phyloP scores from a whole-genome alignment of 1,140 invertebrate species.

The Panulirus ornatus region DNA sequence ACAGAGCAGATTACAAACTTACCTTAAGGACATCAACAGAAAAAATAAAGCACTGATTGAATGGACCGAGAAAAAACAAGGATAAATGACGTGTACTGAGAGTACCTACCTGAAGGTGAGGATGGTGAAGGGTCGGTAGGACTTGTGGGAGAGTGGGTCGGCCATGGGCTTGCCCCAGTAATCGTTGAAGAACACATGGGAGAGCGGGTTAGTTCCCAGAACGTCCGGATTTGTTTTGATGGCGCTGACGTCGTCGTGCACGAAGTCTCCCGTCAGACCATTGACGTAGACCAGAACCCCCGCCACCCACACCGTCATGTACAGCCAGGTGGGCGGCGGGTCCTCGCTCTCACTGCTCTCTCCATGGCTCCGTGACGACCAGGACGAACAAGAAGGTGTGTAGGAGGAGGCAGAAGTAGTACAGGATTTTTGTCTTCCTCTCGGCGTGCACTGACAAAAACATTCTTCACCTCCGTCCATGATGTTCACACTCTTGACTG shows the following conservation, averaged over 20 bases:
- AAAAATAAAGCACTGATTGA: too few relatives aligned
- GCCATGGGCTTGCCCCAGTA: constrained; percentile 94
- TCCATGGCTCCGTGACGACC: constrained; percentile 17
- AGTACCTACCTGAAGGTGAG: constrained; percentile 89
- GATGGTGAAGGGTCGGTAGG: constrained; percentile 95
- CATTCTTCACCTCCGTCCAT: constrained; percentile 24
- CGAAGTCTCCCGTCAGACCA: constrained; percentile 63
- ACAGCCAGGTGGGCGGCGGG: constrained; percentile 65
- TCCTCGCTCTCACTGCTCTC: constrained; percentile 15
- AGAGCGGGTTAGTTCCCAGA: constrained; percentile 84
- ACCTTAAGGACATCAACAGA: too few relatives aligned
- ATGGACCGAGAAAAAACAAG: too few relatives aligned
- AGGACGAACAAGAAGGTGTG: too few relatives aligned
- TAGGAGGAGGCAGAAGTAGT: neutral
- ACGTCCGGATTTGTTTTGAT: constrained; percentile 93
- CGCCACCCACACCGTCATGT: constrained; percentile 61
- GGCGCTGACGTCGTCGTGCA: constrained; percentile 79
- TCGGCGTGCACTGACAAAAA: constrained; percentile 26
- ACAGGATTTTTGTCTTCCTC: neutral
- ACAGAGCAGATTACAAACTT: too few relatives aligned
- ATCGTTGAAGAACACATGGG: constrained; percentile 86
- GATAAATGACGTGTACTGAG: too few relatives aligned
- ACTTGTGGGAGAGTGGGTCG: constrained; percentile 94
- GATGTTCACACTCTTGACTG: neutral
- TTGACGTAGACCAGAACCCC: constrained; percentile 67